Evolutionary conservation across 2,113 vertebrate genomes (phyloP), one percentile per base, ranked within the genome.

Genomic region (Oncorhynchus keta): DNA sequence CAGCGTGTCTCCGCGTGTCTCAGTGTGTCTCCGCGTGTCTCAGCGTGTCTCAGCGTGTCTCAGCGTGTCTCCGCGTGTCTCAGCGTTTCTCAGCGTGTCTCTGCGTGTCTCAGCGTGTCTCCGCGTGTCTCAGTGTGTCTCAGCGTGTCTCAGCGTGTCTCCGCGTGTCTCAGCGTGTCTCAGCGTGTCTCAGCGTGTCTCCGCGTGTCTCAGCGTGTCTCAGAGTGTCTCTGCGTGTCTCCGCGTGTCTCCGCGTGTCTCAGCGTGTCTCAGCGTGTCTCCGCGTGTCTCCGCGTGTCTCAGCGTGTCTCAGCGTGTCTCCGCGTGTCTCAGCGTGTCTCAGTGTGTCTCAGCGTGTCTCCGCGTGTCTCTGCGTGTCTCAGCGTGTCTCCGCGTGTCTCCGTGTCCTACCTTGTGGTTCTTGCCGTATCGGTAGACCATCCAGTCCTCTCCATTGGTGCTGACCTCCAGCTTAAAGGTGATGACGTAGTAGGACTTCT

Each of bases 391-490:
- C 26, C 3, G 71, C 32, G 51, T 73, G 55, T 32, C 14, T 24
- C 9, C 4, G 48, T 69, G 35, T 39, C 77, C 13, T 93, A 97
- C 96, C 95, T 97, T 97, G 89, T 96, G 95, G 85, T 96, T 97
- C 86, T 96, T 97, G 78, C 95, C 95, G 0, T 95, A 93, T 3
- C 96, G 91, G 85, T 95, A 96, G 80, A 95, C 93, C 95, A 96
- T 97, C 96, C 96, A 97, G 88, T 96, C 96, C 76, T 97, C 95
- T 0, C 96, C 95, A 0, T 96, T 96, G 20, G 96, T 96, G 92
- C 96, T 97, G 89, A 96, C 91, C 84, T 97, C 96, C 86, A 97
- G 85, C 86, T 96, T 96, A 87, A 96, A 97, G 9, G 93, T 92
- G 76, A 93, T 95, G 79, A 97, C 94, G 13, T 93, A 96, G 86